Base-by-base conservation (phyloP, 2,888 invertebrate genomes). In the Cheilosia vernalis region DNA sequence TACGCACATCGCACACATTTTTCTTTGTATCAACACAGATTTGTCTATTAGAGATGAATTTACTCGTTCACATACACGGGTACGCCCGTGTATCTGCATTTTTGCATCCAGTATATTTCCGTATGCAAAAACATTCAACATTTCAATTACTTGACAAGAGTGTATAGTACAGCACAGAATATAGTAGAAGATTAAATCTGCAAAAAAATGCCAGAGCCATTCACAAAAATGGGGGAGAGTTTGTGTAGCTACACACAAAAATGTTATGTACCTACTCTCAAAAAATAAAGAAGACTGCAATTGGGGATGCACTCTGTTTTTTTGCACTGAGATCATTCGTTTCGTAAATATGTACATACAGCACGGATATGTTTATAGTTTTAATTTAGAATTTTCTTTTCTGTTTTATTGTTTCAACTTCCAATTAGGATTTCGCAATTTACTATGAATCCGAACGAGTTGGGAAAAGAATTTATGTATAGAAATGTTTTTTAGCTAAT, bases 361-460 rank as follows among this genome's bases (percentile, higher is more conserved):
- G 55, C 27, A 42, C 15, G 56, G 56, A 58, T 51, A 49, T 58
- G 58, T 76, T 76, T 76, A 58, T 76, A 66, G 66, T 66, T 76
- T 76, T 76, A 76, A 76, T 76, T 76, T 51, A 49, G 30, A 51
- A 49, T 13, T 58, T 19, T 51, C 13, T 55, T 37, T 47, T 30
- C 13, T 63, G 21, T 55, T 47, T 73, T 55, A 55, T 55, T 69
- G 37, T 47, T 47, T 47, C 33, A 2, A 13, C 44, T 37, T 69
- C 17, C 33, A 47, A 58, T 47, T 58, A 44, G 33, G 33, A 44
- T 56, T 24, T n/a, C 9, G 17, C 19, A 44, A 33, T 17, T 61
- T 61, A 44, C 17, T 47, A 9, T 2, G 27, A 17, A 5, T 47
- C n/a, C 2, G 42, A 17, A 5, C 3, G 37, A 13, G 13, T 13